Evolutionary conservation across 2,888 invertebrate genomes (phyloP).

Genomic region (Cryptocheilus praepositus): DNA sequence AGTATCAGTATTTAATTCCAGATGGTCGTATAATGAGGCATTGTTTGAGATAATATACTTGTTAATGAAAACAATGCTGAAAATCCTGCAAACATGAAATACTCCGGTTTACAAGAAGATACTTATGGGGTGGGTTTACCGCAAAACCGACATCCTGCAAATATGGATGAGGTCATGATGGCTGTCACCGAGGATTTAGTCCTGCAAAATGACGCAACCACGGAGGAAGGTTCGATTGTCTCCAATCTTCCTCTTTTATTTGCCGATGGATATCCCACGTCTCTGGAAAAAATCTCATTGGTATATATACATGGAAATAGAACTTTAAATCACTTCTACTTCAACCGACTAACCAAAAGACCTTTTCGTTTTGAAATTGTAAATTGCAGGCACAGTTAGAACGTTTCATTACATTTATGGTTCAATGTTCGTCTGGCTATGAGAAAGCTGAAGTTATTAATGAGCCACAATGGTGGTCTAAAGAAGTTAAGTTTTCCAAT

Average conservation of each 20-base stretch:
- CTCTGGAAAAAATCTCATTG: conserved; percentile 80
- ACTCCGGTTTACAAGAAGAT: conserved; percentile 66
- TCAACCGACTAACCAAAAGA: neutral
- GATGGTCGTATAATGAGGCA: neutral
- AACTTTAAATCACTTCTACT: conserved; percentile 1
- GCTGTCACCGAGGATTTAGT: conserved; percentile 60
- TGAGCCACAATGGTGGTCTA: conserved; percentile 85
- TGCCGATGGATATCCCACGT: conserved; percentile 83
- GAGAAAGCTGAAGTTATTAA: conserved; percentile 77
- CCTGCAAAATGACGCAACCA: conserved; percentile 50
- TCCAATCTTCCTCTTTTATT: conserved; percentile 85
- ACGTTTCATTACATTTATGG: conserved; percentile 85
- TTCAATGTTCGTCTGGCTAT: conserved; percentile 84
- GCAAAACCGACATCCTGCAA: conserved; percentile 59
- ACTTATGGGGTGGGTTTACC: conserved; percentile 64
- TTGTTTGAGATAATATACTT: neutral
- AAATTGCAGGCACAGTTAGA: conserved; percentile 77
- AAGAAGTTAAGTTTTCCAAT: conserved; percentile 80
- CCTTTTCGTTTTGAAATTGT: conserved; percentile 11
- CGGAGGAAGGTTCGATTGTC: conserved; percentile 77
- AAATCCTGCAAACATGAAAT: conserved; percentile 55
- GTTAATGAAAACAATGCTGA: conserved; percentile 24
- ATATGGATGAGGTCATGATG: conserved; percentile 65
- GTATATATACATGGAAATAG: conserved; percentile 42
- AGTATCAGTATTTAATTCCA: too few relatives aligned